A percentile compares a stretch with the other conserved stretches of the same genome.
phyloP scores from a whole-genome alignment of 2,797 vertebrate genomes.

The Crocodylus rhombifer region DNA sequence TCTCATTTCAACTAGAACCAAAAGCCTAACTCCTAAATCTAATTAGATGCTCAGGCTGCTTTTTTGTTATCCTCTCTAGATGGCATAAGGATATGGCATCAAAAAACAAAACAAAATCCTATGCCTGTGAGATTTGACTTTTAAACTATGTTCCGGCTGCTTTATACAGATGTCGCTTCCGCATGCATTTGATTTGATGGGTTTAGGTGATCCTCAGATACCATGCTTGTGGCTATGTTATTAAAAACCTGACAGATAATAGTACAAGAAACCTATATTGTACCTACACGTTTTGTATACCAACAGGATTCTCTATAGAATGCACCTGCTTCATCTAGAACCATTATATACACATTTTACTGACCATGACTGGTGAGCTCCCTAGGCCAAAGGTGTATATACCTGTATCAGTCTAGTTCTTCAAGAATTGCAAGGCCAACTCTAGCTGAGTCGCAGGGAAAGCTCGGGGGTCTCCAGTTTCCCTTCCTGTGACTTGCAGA shows the following conservation, averaged over 20 bases:
- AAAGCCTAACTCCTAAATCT: not conserved
- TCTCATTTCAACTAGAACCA: not conserved
- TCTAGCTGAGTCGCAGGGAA: accelerated
- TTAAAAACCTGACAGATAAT: not conserved
- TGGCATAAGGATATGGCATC: not conserved
- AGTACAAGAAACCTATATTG: not conserved
- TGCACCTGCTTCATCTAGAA: no score
- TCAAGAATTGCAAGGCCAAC: not conserved
- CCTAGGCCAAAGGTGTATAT: not conserved
- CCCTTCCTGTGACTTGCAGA: not conserved
- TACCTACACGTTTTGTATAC: no score
- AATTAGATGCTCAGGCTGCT: not conserved
- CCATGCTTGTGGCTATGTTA: no score
- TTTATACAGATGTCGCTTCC: no score
- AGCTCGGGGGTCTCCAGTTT: not conserved
- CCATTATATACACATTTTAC: no score
- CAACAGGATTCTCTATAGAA: no score
- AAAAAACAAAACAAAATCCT: not conserved
- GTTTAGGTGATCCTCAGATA: not conserved
- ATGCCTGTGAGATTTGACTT: accelerated
- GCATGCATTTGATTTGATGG: not conserved
- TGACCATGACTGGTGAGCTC: no score
- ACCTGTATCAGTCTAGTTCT: no score
- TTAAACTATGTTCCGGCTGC: not conserved
- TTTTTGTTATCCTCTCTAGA: not conserved